phyloP scores from a whole-genome alignment of 2,113 vertebrate genomes.

The Solea senegalensis region DNA sequence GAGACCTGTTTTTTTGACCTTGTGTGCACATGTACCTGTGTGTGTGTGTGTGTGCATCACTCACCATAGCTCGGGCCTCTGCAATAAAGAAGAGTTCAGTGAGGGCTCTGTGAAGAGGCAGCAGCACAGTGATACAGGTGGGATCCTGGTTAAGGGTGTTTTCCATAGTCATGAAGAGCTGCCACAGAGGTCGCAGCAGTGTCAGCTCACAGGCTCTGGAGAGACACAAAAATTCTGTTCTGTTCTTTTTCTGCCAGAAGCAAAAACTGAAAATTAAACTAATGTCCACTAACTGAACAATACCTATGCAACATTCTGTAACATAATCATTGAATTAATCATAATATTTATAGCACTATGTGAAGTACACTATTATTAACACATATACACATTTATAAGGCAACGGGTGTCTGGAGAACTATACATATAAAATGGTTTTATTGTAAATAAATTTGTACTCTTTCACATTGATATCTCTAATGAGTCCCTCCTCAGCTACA shows the following conservation, averaged over 20 bases:
- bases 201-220: constrained; percentile 90
- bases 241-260: background rate
- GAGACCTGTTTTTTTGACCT: background rate
- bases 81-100: constrained; percentile 96
- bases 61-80: constrained; percentile 90
- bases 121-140: constrained; percentile 87
- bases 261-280: background rate
- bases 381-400: too few relatives aligned
- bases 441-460: too few relatives aligned
- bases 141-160: constrained; percentile 85
- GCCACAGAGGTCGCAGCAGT: constrained; percentile 93
- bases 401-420: too few relatives aligned
- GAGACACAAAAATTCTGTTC: background rate
- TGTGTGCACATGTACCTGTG: background rate
- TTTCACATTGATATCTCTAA: too few relatives aligned
- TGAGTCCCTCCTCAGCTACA: too few relatives aligned
- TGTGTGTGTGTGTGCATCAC: constrained; percentile 37
- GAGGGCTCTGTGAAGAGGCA: constrained; percentile 94
- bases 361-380: too few relatives aligned
- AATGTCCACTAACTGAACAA: too few relatives aligned
- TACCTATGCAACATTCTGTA: too few relatives aligned
- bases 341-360: too few relatives aligned
- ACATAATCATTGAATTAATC: too few relatives aligned
- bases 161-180: constrained; percentile 93
- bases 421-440: too few relatives aligned